Base-by-base conservation (phyloP, 2,113 vertebrate species). In the Microtus montanus region DNA sequence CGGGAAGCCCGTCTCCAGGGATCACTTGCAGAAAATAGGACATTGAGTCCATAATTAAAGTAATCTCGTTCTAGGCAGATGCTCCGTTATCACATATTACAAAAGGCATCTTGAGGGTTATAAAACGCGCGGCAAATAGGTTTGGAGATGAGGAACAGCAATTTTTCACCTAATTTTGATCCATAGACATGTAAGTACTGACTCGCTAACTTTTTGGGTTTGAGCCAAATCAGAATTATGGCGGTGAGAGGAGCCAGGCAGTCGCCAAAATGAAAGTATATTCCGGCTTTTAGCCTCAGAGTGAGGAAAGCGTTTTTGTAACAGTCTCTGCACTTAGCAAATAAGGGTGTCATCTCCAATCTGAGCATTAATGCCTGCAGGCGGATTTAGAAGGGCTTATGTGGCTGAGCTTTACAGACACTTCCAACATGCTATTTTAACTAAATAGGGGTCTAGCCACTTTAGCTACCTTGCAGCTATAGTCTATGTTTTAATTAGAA, bases 111-210 rank as follows among this genome's bases (percentile, higher is more conserved):
- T 98, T 98, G 98, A 98, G 98, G 98, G 98, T 98, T 97, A 98
- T 98, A 98, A 99, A 99, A 98, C 98, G 98, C 98, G 98, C 94
- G 90, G 98, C 96, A 98, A 98, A 98, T 98, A 97, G 98, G 98
- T 98, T 98, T 98, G 98, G 98, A 98, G 98, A 98, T 98, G 98
- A 98, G 98, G 98, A 98, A 98, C 89, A 97, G 98, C 96, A 98
- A 98, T 99, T 99, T 99, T 98, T 98, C 98, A 98, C 98, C 98
- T 99, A 98, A 99, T 99, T 98, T 99, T 98, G 98, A 98, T 98
- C 98, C 98, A 98, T 41, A 98, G 97, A 98, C 98, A 97, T 98
- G 86, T 98, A 98, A 98, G 97, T 97, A 98, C 97, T 97, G 95
- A 96, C 98, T 97, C 98, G 97, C 98, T 95, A 98, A 98, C 95